Conservation (phyloP, 2,888 invertebrate genomes). For the Plusia festucae region DNA sequence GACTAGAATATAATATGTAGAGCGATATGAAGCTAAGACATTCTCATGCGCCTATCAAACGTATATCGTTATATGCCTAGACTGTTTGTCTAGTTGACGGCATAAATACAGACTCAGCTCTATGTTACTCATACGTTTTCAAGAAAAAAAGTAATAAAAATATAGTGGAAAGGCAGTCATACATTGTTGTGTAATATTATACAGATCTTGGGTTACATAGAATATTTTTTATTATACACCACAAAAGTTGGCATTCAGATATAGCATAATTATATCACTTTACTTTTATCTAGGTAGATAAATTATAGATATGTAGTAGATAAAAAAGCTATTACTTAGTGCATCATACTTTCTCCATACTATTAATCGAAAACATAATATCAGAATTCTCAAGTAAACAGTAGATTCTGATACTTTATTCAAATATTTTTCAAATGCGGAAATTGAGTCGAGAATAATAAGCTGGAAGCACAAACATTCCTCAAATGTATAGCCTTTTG, state of each 20-base stretch:
- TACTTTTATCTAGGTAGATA: no score
- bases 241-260: background rate
- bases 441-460: background rate
- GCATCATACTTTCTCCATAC: no score
- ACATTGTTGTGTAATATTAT: background rate
- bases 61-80: constrained; percentile 34
- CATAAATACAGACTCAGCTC: constrained; percentile 32
- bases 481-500: background rate
- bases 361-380: background rate
- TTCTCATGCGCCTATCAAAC: constrained; percentile 39
- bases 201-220: background rate
- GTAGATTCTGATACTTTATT: background rate
- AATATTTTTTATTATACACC: background rate
- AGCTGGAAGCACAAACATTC: background rate
- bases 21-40: constrained; percentile 23
- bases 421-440: constrained; percentile 5
- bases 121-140: constrained; percentile 19
- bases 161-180: background rate
- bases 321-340: no score
- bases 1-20: constrained; percentile 45
- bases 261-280: no score
- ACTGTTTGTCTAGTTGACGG: constrained; percentile 32
- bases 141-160: constrained; percentile 35
- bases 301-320: no score
- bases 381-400: background rate